Base-by-base conservation (phyloP, 1,140 invertebrate species). In the Fopius arisanus region DNA sequence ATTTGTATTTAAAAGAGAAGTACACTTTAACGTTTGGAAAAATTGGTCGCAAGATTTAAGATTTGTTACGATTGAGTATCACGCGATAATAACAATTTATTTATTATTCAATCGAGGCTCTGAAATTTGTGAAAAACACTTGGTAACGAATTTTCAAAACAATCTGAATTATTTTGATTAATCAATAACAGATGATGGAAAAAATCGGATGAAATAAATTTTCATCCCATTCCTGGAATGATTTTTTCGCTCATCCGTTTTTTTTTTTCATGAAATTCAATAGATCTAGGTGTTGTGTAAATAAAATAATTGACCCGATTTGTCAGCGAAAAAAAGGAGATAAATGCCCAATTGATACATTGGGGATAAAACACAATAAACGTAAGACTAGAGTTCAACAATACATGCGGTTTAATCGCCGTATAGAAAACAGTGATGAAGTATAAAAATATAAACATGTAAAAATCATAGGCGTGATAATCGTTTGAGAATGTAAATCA, bases 371-470 rank as follows among this genome's bases (percentile, higher is more conserved):
- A 59, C 70, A 79, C 72, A 79, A 81, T 87, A 87, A 72, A 85
- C 78, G 69, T 83, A 86, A 86, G 86, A 88, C 86, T 88, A 88
- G 85, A 87, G 79, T 86, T 87, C 80, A 86, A 85, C 81, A 85
- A 87, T 86, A 87, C 85, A 83, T 84, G 82, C 82, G 81, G 79
- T 82, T 80, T 78, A 80, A 80, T 83, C 78, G 77, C 77, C 78
- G 70, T 82, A 80, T 70, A 81, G 77, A 82, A 77, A 81, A 66
- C 63, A 33, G 12, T 66, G 72, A 75, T 79, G 74, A 77, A 79
- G 81, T 85, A 85, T 86, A 87, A 85, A 87, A 86, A 85, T 87
- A 87, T 87, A 87, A 87, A 86, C 79, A 86, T 84, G 77, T 85
- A 82, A 82, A 80, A 84, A 84, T 79, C 72, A 84, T 81, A 74